Percentiles rank a stretch among this genome's conserved stretches.
Evolutionary conservation across 2,113 vertebrate genomes (phyloP).

Genomic region (Menura novaehollandiae): DNA sequence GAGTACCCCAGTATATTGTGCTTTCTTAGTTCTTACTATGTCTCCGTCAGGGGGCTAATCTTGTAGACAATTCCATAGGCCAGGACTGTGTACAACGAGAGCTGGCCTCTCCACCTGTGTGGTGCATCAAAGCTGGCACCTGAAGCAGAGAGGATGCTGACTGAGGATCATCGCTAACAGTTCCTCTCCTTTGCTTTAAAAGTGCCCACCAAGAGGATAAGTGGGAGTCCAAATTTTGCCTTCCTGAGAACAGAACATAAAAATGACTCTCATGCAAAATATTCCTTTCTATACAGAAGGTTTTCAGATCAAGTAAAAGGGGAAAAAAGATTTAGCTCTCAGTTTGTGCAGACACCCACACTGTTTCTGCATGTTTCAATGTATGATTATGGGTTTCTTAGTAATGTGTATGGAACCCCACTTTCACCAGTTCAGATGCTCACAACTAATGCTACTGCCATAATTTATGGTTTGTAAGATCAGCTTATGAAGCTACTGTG

Average conservation of each 20-base stretch:
- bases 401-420: background rate
- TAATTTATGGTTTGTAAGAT: background rate
- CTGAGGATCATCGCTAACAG: accelerated
- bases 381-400: background rate
- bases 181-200: background rate
- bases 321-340: background rate
- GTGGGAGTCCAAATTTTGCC: background rate
- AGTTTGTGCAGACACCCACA: background rate
- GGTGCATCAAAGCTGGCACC: background rate
- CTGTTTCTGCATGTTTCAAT: background rate
- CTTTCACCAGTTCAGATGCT: background rate
- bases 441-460: background rate
- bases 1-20: background rate
- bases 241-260: background rate
- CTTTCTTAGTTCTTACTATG: background rate
- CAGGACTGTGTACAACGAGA: background rate
- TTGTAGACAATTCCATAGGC: background rate
- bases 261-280: background rate
- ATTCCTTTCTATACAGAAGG: background rate
- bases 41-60: background rate
- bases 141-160: background rate
- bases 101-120: background rate
- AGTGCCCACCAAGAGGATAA: background rate
- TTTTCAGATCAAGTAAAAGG: background rate
- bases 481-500: background rate